phyloP scores from a whole-genome alignment of 2,888 invertebrate species.

The Gibbula magus region DNA sequence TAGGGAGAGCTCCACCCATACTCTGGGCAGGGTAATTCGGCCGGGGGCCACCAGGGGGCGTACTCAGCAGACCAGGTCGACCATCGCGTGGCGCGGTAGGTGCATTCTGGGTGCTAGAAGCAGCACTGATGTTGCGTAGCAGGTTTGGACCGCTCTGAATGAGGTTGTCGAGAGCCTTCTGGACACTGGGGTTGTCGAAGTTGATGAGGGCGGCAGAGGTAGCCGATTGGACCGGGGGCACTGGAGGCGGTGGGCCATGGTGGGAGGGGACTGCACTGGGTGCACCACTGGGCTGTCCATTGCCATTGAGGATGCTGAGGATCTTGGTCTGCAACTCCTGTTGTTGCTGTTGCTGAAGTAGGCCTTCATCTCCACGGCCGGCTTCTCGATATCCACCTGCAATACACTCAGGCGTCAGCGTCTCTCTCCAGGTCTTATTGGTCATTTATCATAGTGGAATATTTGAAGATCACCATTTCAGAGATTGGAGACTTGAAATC shows the following conservation, averaged over 20 bases:
- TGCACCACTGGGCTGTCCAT: constrained; percentile 24
- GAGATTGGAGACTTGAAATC: too few species aligned
- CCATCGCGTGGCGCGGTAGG: neutral
- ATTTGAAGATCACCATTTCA: neutral
- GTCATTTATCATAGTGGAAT: too few species aligned
- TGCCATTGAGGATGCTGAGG: constrained; percentile 81
- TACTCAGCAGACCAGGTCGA: neutral
- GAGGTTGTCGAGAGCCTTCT: constrained; percentile 76
- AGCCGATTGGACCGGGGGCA: neutral
- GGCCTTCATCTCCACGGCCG: neutral
- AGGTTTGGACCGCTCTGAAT: constrained; percentile 74
- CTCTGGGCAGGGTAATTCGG: neutral
- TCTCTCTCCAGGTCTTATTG: neutral
- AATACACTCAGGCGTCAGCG: neutral
- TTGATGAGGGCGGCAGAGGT: constrained; percentile 65
- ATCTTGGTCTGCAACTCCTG: constrained; percentile 87
- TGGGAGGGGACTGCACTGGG: neutral
- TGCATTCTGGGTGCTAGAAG: constrained; percentile 7
- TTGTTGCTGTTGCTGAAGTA: constrained; percentile 46
- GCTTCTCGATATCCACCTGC: constrained; percentile 6
- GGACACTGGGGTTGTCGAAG: constrained; percentile 75
- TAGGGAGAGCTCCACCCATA: neutral
- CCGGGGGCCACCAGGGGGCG: neutral
- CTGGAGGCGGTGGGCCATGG: constrained; percentile 21
- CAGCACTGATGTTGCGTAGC: constrained; percentile 68